phyloP scores from a whole-genome alignment of 2,888 invertebrate genomes.

The Apamea sordens region DNA sequence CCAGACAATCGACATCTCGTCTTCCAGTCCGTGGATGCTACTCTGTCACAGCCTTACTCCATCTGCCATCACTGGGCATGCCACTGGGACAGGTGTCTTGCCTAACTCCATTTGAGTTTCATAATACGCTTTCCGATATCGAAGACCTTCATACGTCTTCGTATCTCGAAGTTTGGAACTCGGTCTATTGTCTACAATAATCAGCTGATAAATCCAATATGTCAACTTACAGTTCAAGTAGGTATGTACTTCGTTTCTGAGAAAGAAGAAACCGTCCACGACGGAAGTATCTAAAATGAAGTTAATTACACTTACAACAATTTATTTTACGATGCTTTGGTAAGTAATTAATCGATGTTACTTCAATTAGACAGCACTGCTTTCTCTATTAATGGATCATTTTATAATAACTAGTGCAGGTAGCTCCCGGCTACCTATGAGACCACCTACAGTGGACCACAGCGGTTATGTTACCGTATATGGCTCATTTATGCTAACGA shows the following conservation, averaged over 20 bases:
- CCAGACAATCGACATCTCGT: too few species aligned
- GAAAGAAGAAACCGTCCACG: neutral
- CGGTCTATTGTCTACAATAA: neutral
- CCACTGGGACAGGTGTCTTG: too few species aligned
- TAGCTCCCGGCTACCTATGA: conserved; percentile 42
- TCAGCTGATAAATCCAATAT: neutral
- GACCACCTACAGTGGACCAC: conserved; percentile 37
- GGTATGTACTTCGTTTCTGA: too few species aligned
- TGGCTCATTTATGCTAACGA: neutral
- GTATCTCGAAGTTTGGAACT: neutral
- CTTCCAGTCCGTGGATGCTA: too few species aligned
- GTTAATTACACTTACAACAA: neutral
- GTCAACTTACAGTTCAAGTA: neutral
- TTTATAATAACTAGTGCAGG: conserved; percentile 51
- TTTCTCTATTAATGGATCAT: conserved; percentile 46
- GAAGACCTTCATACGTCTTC: neutral
- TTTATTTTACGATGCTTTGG: conserved; percentile 16
- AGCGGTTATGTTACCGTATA: neutral
- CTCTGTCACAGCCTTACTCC: too few species aligned
- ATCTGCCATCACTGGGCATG: too few species aligned
- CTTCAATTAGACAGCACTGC: conserved; percentile 25
- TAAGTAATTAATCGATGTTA: conserved; percentile 37
- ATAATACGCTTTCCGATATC: neutral
- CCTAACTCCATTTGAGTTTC: too few species aligned
- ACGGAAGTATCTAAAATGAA: neutral